Evolutionary conservation across 2,888 invertebrate genomes (phyloP), one percentile per base, ranked within the genome.

Genomic region (Orchesellides sinensis): DNA sequence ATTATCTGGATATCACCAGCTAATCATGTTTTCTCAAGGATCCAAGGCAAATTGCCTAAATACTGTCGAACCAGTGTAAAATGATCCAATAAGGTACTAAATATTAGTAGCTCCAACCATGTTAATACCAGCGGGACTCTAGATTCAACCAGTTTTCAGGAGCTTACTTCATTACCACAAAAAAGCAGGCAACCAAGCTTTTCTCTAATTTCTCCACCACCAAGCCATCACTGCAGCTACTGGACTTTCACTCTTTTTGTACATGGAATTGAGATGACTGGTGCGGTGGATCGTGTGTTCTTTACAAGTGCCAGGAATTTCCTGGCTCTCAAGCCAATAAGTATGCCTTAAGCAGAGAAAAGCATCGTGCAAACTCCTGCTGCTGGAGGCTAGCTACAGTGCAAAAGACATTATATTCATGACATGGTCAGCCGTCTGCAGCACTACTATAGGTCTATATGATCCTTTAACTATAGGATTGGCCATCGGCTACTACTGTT

Each of bases 251-350:
- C 10, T n/a, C 52, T 52, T 8, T 52, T 5, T 56, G 56, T 52
- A 56, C 25, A n/a, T n/a, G n/a, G n/a, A n/a, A n/a, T n/a, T n/a
- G n/a, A 63, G 68, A 77, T 77, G 77, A 77, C 59, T 77, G 54
- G 77, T 77, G n/a, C 56, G 68, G 68, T 77, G 77, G 68, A 59
- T 77, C 45, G 77, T 77, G 74, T 63, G 61, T 74, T 49, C 25
- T 56, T 66, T 69, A 68, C 78, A 78, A 78, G 78, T 78, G 78
- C 78, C 78, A 78, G 78, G 78, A 78, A 69, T 78, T 78, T 78
- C 65, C 78, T 78, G 78, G 78, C 78, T 78, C 69, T 61, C 78
- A 27, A 61, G 61, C 69, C 78, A 78, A 78, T 78, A 68, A 78
- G 68, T 59, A 17, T 66, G 78, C 61, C 69, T 69, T 68, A 59